Conservation (phyloP, 2,113 vertebrate genomes). For the Pseudopipra pipra region DNA sequence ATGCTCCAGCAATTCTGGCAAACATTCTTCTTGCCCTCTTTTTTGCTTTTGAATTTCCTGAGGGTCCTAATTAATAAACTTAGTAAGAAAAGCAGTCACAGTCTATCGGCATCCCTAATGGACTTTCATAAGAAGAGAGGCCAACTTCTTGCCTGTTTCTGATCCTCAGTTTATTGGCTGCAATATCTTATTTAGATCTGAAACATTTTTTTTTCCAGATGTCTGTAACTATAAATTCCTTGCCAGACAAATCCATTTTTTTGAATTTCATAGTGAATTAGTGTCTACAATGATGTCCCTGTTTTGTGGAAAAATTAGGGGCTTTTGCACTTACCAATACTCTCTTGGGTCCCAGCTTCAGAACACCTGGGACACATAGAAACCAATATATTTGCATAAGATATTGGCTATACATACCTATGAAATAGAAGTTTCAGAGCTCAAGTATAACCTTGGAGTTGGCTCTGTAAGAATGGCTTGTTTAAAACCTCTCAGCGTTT, state of each 20-base stretch:
- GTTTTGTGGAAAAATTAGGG: neutral
- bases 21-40: neutral
- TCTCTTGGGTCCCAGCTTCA: neutral
- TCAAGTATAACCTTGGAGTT: neutral
- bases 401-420: neutral
- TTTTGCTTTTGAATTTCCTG: slow-evolving; percentile 26
- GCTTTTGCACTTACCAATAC: neutral
- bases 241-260: neutral
- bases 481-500: neutral
- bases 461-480: neutral
- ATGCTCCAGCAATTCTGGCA: neutral
- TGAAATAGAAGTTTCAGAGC: neutral
- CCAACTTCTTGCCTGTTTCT: neutral
- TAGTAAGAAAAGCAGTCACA: slow-evolving; percentile 6
- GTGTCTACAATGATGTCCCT: neutral
- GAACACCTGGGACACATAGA: neutral
- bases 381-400: neutral
- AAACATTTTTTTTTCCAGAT: neutral
- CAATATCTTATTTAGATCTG: neutral
- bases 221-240: neutral
- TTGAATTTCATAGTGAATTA: neutral
- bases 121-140: slow-evolving; percentile 1
- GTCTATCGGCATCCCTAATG: neutral
- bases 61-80: slow-evolving; percentile 43
- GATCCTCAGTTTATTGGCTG: neutral